Percentiles rank a stretch among this genome's conserved stretches.
These are phyloP conservation scores for Miltochrista miniata DNA, from an alignment of 2,888 invertebrate genomes.

Conservation along the genomic window DNA sequence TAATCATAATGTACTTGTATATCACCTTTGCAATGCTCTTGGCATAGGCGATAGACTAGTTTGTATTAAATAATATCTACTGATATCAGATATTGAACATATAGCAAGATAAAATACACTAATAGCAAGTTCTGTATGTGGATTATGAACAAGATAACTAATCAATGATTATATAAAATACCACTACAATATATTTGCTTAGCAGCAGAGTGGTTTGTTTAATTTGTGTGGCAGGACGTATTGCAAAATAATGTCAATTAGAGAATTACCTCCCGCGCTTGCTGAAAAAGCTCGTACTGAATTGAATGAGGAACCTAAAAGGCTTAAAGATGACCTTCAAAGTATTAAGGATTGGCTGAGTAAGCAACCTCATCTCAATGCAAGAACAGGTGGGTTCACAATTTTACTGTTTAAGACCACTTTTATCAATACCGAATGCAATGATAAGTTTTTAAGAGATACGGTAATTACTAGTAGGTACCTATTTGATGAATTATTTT, in stretches of 20 bases:
- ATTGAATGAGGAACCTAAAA: slow-evolving; percentile 79
- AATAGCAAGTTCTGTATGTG: slow-evolving; percentile 10
- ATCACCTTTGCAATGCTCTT: too few relatives aligned
- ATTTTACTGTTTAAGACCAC: not conserved
- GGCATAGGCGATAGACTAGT: too few relatives aligned
- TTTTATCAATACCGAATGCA: not conserved
- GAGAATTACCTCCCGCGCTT: slow-evolving; percentile 54
- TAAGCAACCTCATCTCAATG: slow-evolving; percentile 81
- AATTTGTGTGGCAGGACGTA: slow-evolving; percentile 16
- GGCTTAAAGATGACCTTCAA: slow-evolving; percentile 72
- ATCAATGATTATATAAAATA: slow-evolving; percentile 34
- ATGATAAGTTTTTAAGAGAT: not conserved
- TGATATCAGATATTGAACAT: not conserved
- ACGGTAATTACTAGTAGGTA: not conserved
- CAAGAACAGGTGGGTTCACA: slow-evolving; percentile 48
- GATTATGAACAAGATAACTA: slow-evolving; percentile 35
- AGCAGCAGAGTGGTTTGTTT: not conserved
- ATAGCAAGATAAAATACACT: not conserved
- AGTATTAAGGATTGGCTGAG: slow-evolving; percentile 83
- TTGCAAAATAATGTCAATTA: slow-evolving; percentile 47
- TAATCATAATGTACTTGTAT: too few relatives aligned
- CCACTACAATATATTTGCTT: slow-evolving; percentile 3
- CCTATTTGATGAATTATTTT: too few relatives aligned
- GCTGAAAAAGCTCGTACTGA: slow-evolving; percentile 74
- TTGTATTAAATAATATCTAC: not conserved